A percentile compares a stretch with the other conserved stretches of the same genome.
Evolutionary conservation across 2,113 vertebrate genomes (phyloP).

Genomic region (Oncorhynchus keta): DNA sequence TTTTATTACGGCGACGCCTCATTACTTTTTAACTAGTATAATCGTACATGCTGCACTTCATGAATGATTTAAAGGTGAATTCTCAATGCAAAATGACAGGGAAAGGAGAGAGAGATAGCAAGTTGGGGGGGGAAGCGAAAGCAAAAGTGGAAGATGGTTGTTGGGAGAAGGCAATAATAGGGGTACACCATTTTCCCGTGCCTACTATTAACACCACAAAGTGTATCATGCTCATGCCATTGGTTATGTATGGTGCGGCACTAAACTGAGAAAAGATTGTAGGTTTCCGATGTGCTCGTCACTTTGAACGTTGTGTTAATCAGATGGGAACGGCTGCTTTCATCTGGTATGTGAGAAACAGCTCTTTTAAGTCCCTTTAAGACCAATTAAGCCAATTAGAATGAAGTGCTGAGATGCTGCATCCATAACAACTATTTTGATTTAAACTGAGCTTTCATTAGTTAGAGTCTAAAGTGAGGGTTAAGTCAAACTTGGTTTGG

Average conservation of each 20-base stretch:
- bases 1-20: conserved; percentile 69
- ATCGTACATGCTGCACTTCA: conserved; percentile 66
- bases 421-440: background rate
- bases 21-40: conserved; percentile 76
- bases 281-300: background rate
- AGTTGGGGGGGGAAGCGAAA: conserved; percentile 33
- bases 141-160: conserved; percentile 47
- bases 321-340: conserved; percentile 9
- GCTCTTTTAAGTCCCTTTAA: conserved; percentile 26
- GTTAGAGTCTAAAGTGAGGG: background rate
- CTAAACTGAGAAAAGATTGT: background rate
- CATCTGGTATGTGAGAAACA: conserved; percentile 19
- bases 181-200: conserved; percentile 14
- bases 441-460: conserved; percentile 2
- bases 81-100: conserved; percentile 64
- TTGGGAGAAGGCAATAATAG: conserved; percentile 36
- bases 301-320: conserved; percentile 23
- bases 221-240: conserved; percentile 27
- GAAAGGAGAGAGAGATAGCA: conserved; percentile 32
- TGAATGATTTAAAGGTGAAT: conserved; percentile 74
- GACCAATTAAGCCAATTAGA: conserved; percentile 31
- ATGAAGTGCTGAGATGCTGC: background rate
- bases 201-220: conserved; percentile 33
- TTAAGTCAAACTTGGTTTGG: background rate
- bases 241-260: conserved; percentile 22